Percentiles rank a stretch among this genome's conserved stretches.
Conservation (phyloP, 1,140 invertebrate species). For the Procambarus virginalis region DNA sequence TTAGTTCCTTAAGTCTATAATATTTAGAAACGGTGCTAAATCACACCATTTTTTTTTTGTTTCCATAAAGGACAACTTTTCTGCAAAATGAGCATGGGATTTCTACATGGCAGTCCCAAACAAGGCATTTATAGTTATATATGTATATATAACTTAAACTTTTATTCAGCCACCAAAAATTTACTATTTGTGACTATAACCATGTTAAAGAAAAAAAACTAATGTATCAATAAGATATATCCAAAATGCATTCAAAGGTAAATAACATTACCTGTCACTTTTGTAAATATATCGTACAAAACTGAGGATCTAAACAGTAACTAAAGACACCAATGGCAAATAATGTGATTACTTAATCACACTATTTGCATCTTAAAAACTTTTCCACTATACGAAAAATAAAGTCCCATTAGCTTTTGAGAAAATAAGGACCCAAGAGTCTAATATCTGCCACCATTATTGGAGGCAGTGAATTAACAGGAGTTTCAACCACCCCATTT, state of each 20-base stretch:
- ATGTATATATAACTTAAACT: background rate
- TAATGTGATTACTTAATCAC: background rate
- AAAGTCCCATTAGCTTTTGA: background rate
- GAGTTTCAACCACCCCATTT: slow-evolving; percentile 10
- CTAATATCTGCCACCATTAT: background rate
- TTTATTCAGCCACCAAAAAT: background rate
- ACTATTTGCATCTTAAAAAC: background rate
- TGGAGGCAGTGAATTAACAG: slow-evolving; percentile 18
- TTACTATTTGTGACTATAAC: slow-evolving; percentile 1
- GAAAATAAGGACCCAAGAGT: background rate
- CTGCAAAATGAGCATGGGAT: background rate
- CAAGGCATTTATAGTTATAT: background rate
- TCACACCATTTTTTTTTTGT: background rate
- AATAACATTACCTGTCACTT: background rate
- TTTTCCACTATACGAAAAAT: background rate
- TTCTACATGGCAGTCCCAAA: background rate
- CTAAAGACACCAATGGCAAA: background rate
- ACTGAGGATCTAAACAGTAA: background rate
- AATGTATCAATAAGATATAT: background rate
- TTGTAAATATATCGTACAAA: background rate
- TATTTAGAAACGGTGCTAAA: background rate
- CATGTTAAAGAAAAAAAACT: background rate
- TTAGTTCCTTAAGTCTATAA: background rate
- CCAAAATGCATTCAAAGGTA: background rate
- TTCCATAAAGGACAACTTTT: background rate